Percentiles rank a stretch among this genome's conserved stretches.
phyloP scores from a whole-genome alignment of 2,113 vertebrate species.

The Tricholaema leucomelas region DNA sequence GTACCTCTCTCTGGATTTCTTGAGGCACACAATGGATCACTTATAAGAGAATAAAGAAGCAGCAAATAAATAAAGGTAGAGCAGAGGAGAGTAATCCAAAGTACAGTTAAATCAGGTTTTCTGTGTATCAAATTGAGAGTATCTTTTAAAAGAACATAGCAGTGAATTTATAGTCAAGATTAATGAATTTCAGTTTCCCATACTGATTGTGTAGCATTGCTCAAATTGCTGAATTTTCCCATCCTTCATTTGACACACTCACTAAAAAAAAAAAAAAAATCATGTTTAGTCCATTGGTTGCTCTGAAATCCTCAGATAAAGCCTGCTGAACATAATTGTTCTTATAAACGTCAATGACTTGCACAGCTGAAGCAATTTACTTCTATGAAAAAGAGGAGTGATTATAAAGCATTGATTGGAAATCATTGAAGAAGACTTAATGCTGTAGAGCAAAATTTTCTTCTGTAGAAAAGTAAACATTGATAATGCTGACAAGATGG shows the following conservation, averaged over 20 bases:
- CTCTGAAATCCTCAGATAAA: not conserved
- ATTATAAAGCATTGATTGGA: not conserved
- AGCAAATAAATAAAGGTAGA: conserved; percentile 8
- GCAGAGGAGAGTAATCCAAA: not conserved
- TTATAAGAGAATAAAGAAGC: conserved; percentile 7
- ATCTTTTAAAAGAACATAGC: not conserved
- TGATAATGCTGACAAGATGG: not conserved
- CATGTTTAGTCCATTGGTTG: not conserved
- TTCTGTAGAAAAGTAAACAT: not conserved
- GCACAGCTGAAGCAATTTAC: not conserved
- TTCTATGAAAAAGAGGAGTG: not conserved
- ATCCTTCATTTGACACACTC: not conserved
- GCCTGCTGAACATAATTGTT: not conserved
- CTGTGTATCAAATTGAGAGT: not conserved
- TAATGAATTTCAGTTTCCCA: not conserved
- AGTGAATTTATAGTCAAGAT: not conserved
- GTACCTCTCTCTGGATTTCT: not conserved
- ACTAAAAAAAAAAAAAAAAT: not conserved
- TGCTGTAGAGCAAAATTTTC: not conserved
- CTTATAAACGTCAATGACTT: not conserved
- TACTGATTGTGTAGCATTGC: not conserved
- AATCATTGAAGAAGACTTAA: not conserved
- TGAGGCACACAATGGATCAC: not conserved
- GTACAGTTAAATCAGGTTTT: not conserved
- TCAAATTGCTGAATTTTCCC: not conserved